Percentiles rank a stretch among this genome's conserved stretches.
Conservation (phyloP, 2,113 vertebrate genomes). For the Crotophaga sulcirostris region DNA sequence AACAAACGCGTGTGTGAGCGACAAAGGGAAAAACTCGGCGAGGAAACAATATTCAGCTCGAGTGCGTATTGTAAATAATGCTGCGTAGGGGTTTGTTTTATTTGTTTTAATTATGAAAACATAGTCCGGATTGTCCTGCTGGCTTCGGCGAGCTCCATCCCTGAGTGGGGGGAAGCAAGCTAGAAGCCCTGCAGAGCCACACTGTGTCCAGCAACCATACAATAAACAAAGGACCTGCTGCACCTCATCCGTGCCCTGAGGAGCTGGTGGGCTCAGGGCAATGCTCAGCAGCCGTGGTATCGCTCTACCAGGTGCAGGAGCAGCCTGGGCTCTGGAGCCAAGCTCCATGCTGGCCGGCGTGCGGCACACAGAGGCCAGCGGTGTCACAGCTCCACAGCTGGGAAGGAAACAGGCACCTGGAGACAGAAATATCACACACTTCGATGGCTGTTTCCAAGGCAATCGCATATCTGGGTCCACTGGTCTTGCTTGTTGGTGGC, state of each 20-base stretch:
- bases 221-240: background rate
- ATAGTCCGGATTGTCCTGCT: slow-evolving; percentile 28
- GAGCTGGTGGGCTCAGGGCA: background rate
- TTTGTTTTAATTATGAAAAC: slow-evolving; percentile 49
- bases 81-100: background rate
- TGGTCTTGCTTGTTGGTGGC: background rate
- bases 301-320: background rate
- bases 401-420: background rate
- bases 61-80: background rate
- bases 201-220: background rate
- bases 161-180: background rate
- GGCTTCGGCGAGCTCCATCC: background rate
- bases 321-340: background rate
- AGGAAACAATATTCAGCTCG: slow-evolving; percentile 45
- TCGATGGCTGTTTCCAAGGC: background rate
- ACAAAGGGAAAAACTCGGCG: slow-evolving; percentile 4
- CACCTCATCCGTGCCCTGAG: background rate
- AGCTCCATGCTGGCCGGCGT: background rate
- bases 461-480: background rate
- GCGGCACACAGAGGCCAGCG: background rate
- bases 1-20: slow-evolving; percentile 38
- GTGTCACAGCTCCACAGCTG: background rate
- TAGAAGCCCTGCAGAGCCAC: background rate
- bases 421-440: background rate
- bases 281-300: rapidly evolving